Evolutionary conservation across 2,113 vertebrate species (phyloP).

Genomic region (Barnardius zonarius): DNA sequence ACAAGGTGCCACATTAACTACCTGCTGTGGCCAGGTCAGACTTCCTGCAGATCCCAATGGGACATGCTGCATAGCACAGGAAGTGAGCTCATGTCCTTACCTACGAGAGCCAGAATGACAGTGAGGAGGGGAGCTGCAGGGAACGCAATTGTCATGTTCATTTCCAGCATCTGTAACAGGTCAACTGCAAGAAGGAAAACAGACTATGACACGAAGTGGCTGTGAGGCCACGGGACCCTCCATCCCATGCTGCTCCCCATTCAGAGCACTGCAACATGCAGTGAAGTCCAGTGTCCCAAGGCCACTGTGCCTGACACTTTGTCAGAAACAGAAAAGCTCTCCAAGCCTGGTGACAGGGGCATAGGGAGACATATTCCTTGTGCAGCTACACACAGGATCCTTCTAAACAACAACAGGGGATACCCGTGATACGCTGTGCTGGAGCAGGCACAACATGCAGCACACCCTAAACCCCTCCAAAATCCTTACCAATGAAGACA

Average conservation of each 20-base stretch:
- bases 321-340: neutral
- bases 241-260: fast-evolving
- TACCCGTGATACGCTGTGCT: fast-evolving
- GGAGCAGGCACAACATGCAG: neutral
- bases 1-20: neutral
- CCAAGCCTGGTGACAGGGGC: fast-evolving
- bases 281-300: neutral
- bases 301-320: fast-evolving
- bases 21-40: fast-evolving
- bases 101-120: constrained; percentile 94
- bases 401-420: neutral
- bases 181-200: constrained; percentile 82
- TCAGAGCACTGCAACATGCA: neutral
- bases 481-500: constrained; percentile 92
- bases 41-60: neutral
- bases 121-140: constrained; percentile 96
- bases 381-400: neutral
- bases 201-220: fast-evolving
- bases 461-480: neutral
- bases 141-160: constrained; percentile 99
- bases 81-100: constrained; percentile 71
- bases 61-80: neutral
- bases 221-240: neutral
- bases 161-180: constrained; percentile 97
- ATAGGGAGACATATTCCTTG: neutral